These are phyloP conservation scores for Antitype chi DNA, from an alignment of 2,888 invertebrate species.

Conservation along the genomic window DNA sequence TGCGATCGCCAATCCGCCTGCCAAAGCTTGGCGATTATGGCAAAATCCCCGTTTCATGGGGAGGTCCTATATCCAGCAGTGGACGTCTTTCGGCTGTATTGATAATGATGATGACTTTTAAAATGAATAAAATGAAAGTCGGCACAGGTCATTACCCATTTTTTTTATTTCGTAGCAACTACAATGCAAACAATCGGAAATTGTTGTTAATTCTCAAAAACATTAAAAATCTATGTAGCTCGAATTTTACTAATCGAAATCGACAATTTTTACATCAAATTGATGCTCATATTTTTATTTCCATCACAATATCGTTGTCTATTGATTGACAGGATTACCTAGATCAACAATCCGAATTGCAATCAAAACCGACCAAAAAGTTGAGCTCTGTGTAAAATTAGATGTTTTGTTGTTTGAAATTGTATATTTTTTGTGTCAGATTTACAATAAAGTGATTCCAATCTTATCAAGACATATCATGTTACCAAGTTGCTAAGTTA, in stretches of 20 bases:
- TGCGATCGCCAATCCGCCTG: too few relatives aligned
- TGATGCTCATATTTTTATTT: neutral
- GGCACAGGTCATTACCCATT: neutral
- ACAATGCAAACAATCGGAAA: neutral
- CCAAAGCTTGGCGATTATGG: too few relatives aligned
- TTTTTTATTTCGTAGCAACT: neutral
- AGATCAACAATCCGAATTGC: slow-evolving; percentile 16
- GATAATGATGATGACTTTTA: too few relatives aligned
- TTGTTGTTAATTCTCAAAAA: neutral
- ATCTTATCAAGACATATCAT: too few relatives aligned
- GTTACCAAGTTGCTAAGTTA: too few relatives aligned
- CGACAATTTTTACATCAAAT: neutral
- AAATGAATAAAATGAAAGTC: too few relatives aligned
- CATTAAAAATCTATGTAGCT: neutral
- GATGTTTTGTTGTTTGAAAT: neutral
- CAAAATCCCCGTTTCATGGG: too few relatives aligned
- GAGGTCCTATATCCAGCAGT: too few relatives aligned
- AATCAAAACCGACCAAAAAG: slow-evolving; percentile 7
- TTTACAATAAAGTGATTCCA: neutral
- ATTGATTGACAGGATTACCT: slow-evolving; percentile 2
- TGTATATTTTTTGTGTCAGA: neutral
- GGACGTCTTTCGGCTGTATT: too few relatives aligned
- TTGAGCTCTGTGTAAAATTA: neutral
- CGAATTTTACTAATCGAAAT: neutral
- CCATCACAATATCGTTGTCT: neutral